Base-by-base conservation (phyloP, 2,888 invertebrate species). In the Cantharis rustica region DNA sequence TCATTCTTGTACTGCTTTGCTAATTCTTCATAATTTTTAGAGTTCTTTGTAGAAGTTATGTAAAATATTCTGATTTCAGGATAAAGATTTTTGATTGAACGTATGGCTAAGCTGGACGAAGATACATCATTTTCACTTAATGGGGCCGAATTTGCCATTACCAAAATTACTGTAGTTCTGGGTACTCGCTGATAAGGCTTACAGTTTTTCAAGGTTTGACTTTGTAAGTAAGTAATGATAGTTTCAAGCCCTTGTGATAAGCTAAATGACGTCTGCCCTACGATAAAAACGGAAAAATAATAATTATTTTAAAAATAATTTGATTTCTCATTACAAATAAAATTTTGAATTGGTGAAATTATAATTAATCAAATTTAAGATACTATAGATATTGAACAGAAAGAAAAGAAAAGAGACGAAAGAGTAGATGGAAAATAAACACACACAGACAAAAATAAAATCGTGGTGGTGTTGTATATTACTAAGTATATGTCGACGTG, bases 61-160 rank as follows among this genome's bases (percentile, higher is more conserved):
- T 91, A 92, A 0, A 90, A 86, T 76, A 92, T 90, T 80, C 89
- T 90, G 0, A 90, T 89, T 79, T 92, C 91, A 26, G 90, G 91
- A 83, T 89, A 89, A 10, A 87, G 86, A 0, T 84, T 84, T 76
- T 91, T 88, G 3, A 91, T 85, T 1, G 89, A 86, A 7, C 82
- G 80, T 87, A 92, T 88, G 1, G 90, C 86, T 31, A 86, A 86
- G 71, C 87, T 84, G 0, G 90, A 87, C 13, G 86, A 84, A 3
- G 88, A 87, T 63, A 89, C 76, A 76, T 91, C 91, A 0, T 84
- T 81, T 23, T 88, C 86, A 0, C 89, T 89, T 0, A 90, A 88
- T 3, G 88, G 84, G 75, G 90, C 89, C 23, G 86, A 86, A 16
- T 91, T 90, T 68, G 90, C 90, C 64, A 91, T 84, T 13, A 92